Evolutionary conservation across 2,888 invertebrate genomes (phyloP).

Genomic region (Lamellibrachia satsuma): DNA sequence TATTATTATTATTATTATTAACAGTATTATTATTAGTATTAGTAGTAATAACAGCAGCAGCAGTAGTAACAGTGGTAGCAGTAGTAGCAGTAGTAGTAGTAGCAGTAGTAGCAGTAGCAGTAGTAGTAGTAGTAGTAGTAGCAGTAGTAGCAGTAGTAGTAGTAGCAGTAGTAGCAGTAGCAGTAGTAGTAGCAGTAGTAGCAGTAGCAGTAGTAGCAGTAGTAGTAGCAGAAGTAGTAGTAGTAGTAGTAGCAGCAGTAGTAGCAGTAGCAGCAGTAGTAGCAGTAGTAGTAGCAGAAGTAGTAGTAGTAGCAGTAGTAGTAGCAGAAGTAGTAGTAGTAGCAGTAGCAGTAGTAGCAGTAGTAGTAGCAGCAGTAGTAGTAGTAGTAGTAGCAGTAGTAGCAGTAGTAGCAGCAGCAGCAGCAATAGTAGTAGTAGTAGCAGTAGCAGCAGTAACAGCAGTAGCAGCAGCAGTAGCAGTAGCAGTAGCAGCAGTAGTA

Average conservation of each 20-base stretch:
- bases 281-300: no score
- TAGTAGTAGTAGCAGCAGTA: background rate
- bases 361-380: background rate
- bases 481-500: constrained; percentile 14
- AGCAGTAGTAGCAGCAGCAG: constrained; percentile 21
- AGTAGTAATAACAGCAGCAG: background rate
- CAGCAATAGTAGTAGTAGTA: constrained; percentile 27
- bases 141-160: background rate
- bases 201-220: constrained; percentile 20
- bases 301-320: constrained; percentile 19
- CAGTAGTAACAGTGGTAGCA: background rate
- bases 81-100: background rate
- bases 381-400: constrained; percentile 23
- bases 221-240: background rate
- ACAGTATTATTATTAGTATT: no score
- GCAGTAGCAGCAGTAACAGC: constrained; percentile 30
- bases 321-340: constrained; percentile 4
- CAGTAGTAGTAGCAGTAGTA: background rate
- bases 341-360: constrained; percentile 8
- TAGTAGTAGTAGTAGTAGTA: constrained; percentile 22
- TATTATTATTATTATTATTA: no score
- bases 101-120: background rate
- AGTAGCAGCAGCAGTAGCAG: constrained; percentile 26
- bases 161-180: background rate
- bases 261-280: no score